These are phyloP conservation scores for Cepaea hortensis DNA, from an alignment of 2,888 invertebrate species.

Conservation along the genomic window DNA sequence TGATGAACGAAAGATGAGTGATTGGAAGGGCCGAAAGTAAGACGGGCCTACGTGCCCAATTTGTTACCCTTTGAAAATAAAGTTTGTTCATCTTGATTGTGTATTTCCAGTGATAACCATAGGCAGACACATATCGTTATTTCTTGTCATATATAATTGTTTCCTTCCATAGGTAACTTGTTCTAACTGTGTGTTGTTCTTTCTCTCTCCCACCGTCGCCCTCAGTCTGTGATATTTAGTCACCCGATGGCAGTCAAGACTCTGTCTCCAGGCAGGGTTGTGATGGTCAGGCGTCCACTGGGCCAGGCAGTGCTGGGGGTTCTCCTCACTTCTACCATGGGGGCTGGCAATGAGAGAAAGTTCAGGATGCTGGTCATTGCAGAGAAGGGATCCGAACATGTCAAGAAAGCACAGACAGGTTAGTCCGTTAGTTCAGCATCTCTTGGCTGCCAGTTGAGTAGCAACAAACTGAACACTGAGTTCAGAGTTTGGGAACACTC, in stretches of 20 bases:
- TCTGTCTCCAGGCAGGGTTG: slow-evolving; percentile 84
- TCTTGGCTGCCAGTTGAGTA: neutral
- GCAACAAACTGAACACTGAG: too few species aligned
- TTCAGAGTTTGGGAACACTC: too few species aligned
- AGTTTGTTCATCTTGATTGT: too few species aligned
- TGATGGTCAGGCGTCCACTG: slow-evolving; percentile 79
- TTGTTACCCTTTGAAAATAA: too few species aligned
- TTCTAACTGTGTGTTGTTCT: too few species aligned
- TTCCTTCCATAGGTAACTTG: too few species aligned
- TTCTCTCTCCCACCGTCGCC: neutral
- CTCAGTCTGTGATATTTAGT: slow-evolving; percentile 70
- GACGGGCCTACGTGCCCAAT: too few species aligned
- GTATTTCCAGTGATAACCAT: too few species aligned
- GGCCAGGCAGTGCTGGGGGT: slow-evolving; percentile 66
- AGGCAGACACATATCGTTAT: too few species aligned
- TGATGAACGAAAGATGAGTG: too few species aligned
- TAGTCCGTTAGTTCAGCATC: neutral
- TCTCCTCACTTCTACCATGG: slow-evolving; percentile 60
- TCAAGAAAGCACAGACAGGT: neutral
- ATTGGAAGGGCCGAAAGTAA: too few species aligned
- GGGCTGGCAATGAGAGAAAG: slow-evolving; percentile 62
- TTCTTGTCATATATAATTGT: too few species aligned
- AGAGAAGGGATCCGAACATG: slow-evolving; percentile 58
- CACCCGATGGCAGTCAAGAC: slow-evolving; percentile 78
- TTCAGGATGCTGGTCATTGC: slow-evolving; percentile 69